Evolutionary conservation across 2,113 vertebrate species (phyloP).

Genomic region (Gnathonemus longibarbis): DNA sequence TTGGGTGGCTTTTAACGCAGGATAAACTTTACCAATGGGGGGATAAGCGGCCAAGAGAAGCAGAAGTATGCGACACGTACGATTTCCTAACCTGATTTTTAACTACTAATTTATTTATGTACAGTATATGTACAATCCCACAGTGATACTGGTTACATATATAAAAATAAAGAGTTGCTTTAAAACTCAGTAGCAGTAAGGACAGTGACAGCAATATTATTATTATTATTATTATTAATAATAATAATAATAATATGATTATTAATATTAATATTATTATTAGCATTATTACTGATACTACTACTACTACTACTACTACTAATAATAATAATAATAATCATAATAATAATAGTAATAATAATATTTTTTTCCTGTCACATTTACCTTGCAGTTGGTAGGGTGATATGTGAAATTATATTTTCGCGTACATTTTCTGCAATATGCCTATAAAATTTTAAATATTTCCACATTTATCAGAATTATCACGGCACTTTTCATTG

Average conservation of each 20-base stretch:
- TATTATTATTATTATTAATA: background rate
- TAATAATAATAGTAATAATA: background rate
- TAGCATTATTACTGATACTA: background rate
- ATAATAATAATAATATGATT: background rate
- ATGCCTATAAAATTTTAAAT: background rate
- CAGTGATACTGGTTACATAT: background rate
- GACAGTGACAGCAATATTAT: background rate
- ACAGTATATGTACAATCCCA: background rate
- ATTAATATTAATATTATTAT: background rate
- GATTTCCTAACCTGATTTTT: background rate
- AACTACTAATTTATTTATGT: background rate
- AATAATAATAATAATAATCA: background rate
- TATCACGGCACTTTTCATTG: background rate
- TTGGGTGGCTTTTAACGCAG: conserved; percentile 11
- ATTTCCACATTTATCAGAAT: background rate
- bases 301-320: background rate
- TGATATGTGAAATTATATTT: background rate
- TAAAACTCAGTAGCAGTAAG: background rate
- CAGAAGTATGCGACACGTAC: background rate
- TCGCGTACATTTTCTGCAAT: background rate
- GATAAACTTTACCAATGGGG: background rate
- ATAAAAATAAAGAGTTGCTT: background rate
- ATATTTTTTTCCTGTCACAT: background rate
- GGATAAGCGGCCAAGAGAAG: background rate
- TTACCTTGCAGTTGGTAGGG: background rate